Base-by-base conservation (phyloP, 2,113 vertebrate species). In the Malurus cyaneus region DNA sequence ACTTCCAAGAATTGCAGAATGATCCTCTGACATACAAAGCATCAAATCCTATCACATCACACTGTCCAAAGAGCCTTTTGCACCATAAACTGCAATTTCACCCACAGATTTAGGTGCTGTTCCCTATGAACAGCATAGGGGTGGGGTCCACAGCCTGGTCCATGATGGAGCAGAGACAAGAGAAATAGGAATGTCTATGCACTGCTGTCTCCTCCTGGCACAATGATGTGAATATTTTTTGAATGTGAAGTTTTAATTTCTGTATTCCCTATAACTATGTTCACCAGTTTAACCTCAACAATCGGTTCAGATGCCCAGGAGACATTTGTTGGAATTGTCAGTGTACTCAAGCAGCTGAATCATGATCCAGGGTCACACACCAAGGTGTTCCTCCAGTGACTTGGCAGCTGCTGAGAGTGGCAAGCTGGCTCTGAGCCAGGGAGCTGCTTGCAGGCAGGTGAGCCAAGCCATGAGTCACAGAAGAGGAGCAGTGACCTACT, bases 401-500 rank as follows among this genome's bases (percentile, higher is more conserved):
- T 0, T 1, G 32, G 54, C 32, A 47, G 41, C 8, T 0, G 0
- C 62, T 0, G 0, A 67, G 26, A 52, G 56, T 1, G 0, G 47
- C 1, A 3, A 73, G 4, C 8, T 12, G 65, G 56, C 56, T 10
- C 6, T 2, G 39, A 53, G 60, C 32, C n/a, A 50, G 34, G 61
- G 53, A 78, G 61, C 70, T 88, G 61, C 56, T 1, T 41, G 32
- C 65, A 85, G 85, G 65, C 9, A 26, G 25, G 42, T 0, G 1
- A 23, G 57, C 69, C 11, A 28, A 59, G 47, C 52, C 61, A 17
- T 2, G 39, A 50, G 53, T 24, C 94, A 62, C 36, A 25, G 86
- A 49, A 80, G n/a, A 61, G 44, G 15, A 93, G 26, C 15, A 3
- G 31, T 4, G 9, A 72, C 32, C n/a, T 32, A 44, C 28, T 31